Conservation (phyloP, 2,797 vertebrate genomes). For the Masticophis lateralis region DNA sequence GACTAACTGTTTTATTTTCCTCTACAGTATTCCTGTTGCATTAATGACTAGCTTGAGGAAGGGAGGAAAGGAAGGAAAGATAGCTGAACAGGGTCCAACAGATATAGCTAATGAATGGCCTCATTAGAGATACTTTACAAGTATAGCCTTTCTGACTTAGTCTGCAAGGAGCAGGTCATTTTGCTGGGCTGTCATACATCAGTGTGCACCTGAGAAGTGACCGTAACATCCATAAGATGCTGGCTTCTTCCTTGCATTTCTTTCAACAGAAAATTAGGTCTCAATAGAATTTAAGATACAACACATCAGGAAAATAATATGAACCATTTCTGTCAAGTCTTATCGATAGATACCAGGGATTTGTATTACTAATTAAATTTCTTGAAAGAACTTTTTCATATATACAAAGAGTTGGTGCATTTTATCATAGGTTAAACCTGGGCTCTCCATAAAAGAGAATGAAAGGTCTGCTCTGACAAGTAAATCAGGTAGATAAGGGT, state of each 20-base stretch:
- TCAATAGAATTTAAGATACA: background rate
- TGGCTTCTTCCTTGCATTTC: conserved; percentile 37
- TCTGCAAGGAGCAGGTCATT: conserved; percentile 78
- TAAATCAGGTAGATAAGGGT: background rate
- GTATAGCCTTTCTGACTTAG: conserved; percentile 75
- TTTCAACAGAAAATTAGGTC: background rate
- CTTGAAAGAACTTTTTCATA: background rate
- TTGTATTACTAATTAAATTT: background rate
- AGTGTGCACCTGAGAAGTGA: conserved; percentile 54
- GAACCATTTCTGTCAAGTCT: background rate
- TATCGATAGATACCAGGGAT: background rate
- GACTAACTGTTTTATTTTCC: conserved; percentile 74
- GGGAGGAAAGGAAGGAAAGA: conserved; percentile 71
- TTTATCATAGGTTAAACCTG: background rate
- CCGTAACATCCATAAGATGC: conserved; percentile 48
- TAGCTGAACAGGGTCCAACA: conserved; percentile 62
- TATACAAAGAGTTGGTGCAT: background rate
- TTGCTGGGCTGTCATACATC: conserved; percentile 70
- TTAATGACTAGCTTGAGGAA: conserved; percentile 75
- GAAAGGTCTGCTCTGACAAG: background rate
- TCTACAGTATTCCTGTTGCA: conserved; percentile 57
- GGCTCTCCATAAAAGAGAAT: background rate
- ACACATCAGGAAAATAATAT: background rate
- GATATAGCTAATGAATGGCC: conserved; percentile 75
- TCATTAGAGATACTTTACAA: conserved; percentile 79